Evolutionary conservation across 1,140 invertebrate species (phyloP).

Genomic region (Brachystomella parvula): DNA sequence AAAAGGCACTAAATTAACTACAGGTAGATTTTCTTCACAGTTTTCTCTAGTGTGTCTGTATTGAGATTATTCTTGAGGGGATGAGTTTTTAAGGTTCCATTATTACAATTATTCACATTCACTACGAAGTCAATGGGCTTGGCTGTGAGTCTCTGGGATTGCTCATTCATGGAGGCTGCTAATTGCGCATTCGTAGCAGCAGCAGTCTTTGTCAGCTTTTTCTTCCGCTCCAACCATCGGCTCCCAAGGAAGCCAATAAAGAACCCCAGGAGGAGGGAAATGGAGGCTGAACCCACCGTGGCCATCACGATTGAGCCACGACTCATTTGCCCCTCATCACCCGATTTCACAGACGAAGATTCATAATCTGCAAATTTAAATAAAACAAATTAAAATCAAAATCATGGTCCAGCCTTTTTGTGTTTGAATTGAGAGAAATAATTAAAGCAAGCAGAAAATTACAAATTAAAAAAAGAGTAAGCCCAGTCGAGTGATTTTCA

Average conservation of each 20-base stretch:
- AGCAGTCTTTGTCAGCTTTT: slow-evolving; percentile 18
- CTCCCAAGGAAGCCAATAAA: slow-evolving; percentile 28
- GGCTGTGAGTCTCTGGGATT: slow-evolving; percentile 33
- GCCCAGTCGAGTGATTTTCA: slow-evolving; percentile 12
- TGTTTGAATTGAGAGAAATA: neutral
- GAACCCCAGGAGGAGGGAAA: slow-evolving; percentile 34
- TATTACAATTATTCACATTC: slow-evolving; percentile 24
- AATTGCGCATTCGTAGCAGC: slow-evolving; percentile 32
- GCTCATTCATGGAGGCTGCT: slow-evolving; percentile 26
- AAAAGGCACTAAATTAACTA: slow-evolving; percentile 22
- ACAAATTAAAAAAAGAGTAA: slow-evolving; percentile 2
- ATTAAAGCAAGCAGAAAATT: neutral
- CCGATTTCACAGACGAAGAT: slow-evolving; percentile 30
- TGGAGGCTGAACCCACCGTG: slow-evolving; percentile 27
- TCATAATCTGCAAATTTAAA: slow-evolving; percentile 27
- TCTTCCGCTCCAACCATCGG: slow-evolving; percentile 30
- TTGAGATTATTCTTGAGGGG: slow-evolving; percentile 33
- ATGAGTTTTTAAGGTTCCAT: slow-evolving; percentile 15
- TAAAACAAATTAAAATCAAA: neutral
- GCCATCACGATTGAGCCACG: slow-evolving; percentile 33
- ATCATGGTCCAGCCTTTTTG: neutral
- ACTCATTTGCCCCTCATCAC: slow-evolving; percentile 22
- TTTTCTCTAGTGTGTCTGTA: slow-evolving; percentile 36
- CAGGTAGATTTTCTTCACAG: slow-evolving; percentile 37
- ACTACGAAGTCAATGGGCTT: slow-evolving; percentile 38